A percentile compares a stretch with the other conserved stretches of the same genome.
phyloP scores from a whole-genome alignment of 1,140 invertebrate species.

The Rhynchophorus ferrugineus region DNA sequence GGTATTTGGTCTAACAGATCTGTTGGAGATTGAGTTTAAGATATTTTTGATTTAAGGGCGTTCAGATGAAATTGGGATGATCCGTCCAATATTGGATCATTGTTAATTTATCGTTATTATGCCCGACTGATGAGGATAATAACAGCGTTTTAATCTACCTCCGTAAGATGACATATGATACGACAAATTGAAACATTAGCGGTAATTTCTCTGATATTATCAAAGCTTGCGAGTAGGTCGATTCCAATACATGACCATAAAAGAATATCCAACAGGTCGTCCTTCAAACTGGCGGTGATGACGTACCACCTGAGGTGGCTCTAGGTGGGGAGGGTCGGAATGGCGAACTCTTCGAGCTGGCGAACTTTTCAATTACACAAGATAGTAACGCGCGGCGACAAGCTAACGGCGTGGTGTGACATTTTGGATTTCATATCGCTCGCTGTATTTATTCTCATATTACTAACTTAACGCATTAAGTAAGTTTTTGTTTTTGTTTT shows the following conservation, averaged over 20 bases:
- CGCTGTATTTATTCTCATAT: conserved; percentile 22
- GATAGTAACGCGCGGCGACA: conserved; percentile 20
- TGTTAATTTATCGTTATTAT: too few relatives aligned
- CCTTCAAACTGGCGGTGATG: conserved; percentile 7
- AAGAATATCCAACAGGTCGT: conserved; percentile 17
- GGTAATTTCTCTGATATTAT: too few relatives aligned
- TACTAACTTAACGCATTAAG: conserved; percentile 20
- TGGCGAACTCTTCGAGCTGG: not conserved
- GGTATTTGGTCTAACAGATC: too few relatives aligned
- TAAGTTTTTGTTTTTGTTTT: conserved; percentile 7
- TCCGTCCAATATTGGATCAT: too few relatives aligned
- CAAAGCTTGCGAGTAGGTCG: conserved; percentile 20
- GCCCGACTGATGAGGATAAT: too few relatives aligned
- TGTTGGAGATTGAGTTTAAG: too few relatives aligned
- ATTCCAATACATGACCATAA: conserved; percentile 17
- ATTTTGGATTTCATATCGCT: conserved; percentile 8
- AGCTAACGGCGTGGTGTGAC: conserved; percentile 20
- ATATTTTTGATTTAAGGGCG: too few relatives aligned
- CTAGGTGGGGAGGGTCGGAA: not conserved
- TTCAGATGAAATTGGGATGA: too few relatives aligned
- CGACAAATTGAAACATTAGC: too few relatives aligned
- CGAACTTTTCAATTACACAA: not conserved
- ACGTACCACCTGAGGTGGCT: not conserved
- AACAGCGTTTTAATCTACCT: too few relatives aligned
- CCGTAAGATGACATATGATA: too few relatives aligned